Conservation (phyloP, 2,113 vertebrate species). For the Smithornis capensis region DNA sequence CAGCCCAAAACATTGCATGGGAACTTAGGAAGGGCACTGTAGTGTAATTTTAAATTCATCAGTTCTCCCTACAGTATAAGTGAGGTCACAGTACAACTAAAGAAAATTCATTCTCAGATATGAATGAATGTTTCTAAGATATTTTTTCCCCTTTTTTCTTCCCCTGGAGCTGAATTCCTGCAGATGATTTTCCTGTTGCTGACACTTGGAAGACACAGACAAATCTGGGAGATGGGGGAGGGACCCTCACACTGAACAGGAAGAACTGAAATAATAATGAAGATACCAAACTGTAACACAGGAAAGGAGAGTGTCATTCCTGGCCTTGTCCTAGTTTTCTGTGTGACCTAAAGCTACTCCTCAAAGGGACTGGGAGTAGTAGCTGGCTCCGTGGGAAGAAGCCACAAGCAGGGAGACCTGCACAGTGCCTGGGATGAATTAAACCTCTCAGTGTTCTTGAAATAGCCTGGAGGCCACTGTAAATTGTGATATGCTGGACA, state of each 20-base stretch:
- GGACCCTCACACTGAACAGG: background rate
- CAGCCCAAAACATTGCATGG: background rate
- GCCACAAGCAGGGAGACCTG: background rate
- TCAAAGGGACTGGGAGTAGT: background rate
- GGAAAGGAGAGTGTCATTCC: background rate
- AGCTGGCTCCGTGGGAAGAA: slow-evolving; percentile 23
- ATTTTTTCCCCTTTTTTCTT: background rate
- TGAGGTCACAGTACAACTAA: slow-evolving; percentile 4
- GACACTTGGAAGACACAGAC: background rate
- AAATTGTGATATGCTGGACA: background rate
- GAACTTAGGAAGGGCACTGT: background rate
- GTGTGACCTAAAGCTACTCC: background rate
- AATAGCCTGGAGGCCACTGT: background rate
- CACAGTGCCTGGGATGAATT: background rate
- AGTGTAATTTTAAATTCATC: background rate
- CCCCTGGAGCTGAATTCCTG: background rate
- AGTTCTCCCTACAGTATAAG: background rate
- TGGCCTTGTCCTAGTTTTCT: background rate
- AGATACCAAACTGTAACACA: background rate
- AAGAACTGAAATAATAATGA: slow-evolving; percentile 6
- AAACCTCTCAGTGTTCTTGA: background rate
- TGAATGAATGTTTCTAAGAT: background rate
- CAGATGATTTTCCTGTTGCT: background rate
- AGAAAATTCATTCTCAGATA: slow-evolving; percentile 3
- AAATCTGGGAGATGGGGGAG: background rate